Base-by-base conservation (phyloP, 2,888 invertebrate species). In the Phortica okadai region DNA sequence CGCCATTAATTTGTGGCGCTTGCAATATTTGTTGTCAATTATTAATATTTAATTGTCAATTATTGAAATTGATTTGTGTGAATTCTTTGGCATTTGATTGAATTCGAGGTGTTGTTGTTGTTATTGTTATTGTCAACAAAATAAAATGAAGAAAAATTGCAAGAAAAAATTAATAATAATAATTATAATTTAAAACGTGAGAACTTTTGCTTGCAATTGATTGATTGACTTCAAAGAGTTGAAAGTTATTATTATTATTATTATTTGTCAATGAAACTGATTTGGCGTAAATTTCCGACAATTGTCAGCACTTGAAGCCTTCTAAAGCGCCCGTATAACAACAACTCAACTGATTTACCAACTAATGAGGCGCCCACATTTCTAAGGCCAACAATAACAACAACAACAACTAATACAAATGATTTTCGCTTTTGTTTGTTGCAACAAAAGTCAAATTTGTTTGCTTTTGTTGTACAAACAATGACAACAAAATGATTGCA, bases 31-130 rank as follows among this genome's bases (percentile, higher is more conserved):
- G 85, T 86, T 86, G 85, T 87, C 85, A 86, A 86, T 86, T 86
- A 86, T 86, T 85, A 85, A 81, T 83, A 82, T 81, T 87, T 86
- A 86, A 86, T 87, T 86, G 85, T 86, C 85, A 86, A 86, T 86
- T 86, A 86, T 87, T 87, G 86, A 84, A 85, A 82, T 72, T 72
- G 70, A 72, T 72, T 42, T 72, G 70, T 72, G 70, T 50, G 70
- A 72, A 69, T 25, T 69, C 21, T 11, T 7, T 45, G 21, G 45
- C 33, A 50, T 16, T 62, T 25, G 21, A 16, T 50, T 50, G 50
- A 50, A 50, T 50, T 50, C 6, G 50, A 50, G 50, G 50, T 50
- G 50, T 50, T 50, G 50, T 10, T 21, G 21, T 21, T 21, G 21
- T 21, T 21, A 21, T 21, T 21, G 21, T 21, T 21, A 21, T 21